phyloP scores from a whole-genome alignment of 2,113 vertebrate species.

The Ciconia boyciana region DNA sequence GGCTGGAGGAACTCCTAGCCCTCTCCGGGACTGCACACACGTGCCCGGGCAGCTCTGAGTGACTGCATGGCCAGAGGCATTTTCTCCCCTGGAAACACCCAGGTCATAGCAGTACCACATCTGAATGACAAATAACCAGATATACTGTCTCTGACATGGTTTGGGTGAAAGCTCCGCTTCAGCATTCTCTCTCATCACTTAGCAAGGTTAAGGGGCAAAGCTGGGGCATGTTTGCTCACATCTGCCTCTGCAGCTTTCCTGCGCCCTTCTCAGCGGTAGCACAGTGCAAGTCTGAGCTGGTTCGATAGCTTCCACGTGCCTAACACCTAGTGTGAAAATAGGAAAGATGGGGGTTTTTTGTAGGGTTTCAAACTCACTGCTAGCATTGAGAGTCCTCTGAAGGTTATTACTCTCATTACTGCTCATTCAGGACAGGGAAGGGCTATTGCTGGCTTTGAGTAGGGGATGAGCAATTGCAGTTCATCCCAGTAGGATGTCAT shows the following conservation, averaged over 20 bases:
- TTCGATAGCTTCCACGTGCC: rapidly evolving
- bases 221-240: background rate
- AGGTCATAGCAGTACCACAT: background rate
- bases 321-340: background rate
- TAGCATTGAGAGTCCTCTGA: background rate
- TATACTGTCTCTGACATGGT: background rate
- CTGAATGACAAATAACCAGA: background rate
- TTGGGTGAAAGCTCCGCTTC: background rate
- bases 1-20: background rate
- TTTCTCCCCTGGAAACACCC: background rate
- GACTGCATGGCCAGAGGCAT: rapidly evolving
- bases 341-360: rapidly evolving
- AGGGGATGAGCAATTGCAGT: background rate
- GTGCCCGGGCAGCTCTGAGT: rapidly evolving
- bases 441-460: background rate
- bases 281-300: rapidly evolving
- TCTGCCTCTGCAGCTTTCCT: background rate
- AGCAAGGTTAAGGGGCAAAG: background rate
- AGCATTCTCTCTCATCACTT: background rate
- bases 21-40: no score
- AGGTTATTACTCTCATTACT: rapidly evolving
- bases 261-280: background rate
- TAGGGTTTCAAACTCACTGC: background rate
- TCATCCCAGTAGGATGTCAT: background rate
- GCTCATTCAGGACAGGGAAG: background rate